These are phyloP conservation scores for Calameuta pallipes DNA, from an alignment of 2,888 invertebrate genomes.

Conservation along the genomic window DNA sequence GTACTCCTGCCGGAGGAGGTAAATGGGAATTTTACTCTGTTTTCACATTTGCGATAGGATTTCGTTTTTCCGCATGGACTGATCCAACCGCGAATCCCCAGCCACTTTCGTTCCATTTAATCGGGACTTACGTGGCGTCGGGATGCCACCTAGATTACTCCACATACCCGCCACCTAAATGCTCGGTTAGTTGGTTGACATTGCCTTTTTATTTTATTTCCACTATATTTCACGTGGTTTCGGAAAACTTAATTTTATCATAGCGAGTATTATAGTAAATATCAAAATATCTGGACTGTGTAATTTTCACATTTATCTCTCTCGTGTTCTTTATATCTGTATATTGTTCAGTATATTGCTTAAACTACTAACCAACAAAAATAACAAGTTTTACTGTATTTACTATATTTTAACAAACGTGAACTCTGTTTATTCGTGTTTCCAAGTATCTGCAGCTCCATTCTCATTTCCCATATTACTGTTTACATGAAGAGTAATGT, in stretches of 20 bases:
- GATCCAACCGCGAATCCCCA: not conserved
- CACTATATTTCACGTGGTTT: too few relatives aligned
- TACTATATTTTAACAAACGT: not conserved
- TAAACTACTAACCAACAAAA: too few relatives aligned
- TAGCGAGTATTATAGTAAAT: too few relatives aligned
- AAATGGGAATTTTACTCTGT: not conserved
- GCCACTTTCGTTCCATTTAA: not conserved
- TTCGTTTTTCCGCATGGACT: not conserved
- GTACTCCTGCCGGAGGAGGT: not conserved
- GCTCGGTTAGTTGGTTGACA: not conserved
- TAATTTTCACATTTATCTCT: too few relatives aligned
- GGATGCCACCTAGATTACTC: not conserved
- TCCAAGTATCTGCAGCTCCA: not conserved
- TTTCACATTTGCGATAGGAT: not conserved
- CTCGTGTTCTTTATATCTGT: too few relatives aligned
- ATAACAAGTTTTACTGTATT: too few relatives aligned
- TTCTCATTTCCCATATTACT: not conserved
- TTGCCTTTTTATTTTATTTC: not conserved
- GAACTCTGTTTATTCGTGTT: not conserved
- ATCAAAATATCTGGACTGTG: too few relatives aligned
- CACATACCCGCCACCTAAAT: not conserved
- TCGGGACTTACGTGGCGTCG: not conserved
- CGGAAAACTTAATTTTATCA: too few relatives aligned
- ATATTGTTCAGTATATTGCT: too few relatives aligned
- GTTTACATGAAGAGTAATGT: not conserved